These are phyloP conservation scores for Drosophila kohkoa DNA, from an alignment of 1,140 invertebrate genomes.

Conservation along the genomic window DNA sequence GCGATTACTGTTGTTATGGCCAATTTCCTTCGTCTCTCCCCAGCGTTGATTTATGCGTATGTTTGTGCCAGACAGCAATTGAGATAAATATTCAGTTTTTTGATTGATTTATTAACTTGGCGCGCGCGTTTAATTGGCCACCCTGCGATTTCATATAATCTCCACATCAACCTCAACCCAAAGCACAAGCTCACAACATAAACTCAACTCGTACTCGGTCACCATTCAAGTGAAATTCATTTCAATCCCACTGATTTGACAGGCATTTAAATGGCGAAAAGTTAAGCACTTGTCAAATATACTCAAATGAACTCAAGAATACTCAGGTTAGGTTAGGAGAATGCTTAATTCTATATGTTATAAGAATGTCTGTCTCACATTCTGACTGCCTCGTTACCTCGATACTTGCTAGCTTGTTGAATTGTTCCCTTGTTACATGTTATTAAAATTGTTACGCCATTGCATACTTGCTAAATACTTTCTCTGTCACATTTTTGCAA, in stretches of 20 bases:
- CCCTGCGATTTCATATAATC: conserved; percentile 3
- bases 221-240: not conserved
- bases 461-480: conserved; percentile 43
- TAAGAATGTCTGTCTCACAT: not conserved
- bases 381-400: not conserved
- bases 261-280: conserved; percentile 3
- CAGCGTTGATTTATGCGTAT: conserved; percentile 61
- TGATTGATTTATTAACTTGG: conserved; percentile 51
- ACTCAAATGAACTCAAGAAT: not conserved
- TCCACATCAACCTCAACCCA: not conserved
- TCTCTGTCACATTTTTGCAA: conserved; percentile 35
- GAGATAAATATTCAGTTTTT: conserved; percentile 46
- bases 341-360: not conserved
- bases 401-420: not conserved
- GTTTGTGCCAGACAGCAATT: conserved; percentile 33
- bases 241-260: conserved; percentile 6
- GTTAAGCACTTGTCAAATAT: conserved; percentile 28
- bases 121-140: conserved; percentile 28
- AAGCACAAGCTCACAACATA: no score
- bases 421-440: conserved; percentile 27
- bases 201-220: not conserved
- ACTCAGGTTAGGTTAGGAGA: not conserved
- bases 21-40: not conserved
- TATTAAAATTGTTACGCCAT: conserved; percentile 35
- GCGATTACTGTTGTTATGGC: conserved; percentile 52